A percentile compares a stretch with the other conserved stretches of the same genome.
phyloP scores from a whole-genome alignment of 2,888 invertebrate genomes.

The Chymomyza procnemis region DNA sequence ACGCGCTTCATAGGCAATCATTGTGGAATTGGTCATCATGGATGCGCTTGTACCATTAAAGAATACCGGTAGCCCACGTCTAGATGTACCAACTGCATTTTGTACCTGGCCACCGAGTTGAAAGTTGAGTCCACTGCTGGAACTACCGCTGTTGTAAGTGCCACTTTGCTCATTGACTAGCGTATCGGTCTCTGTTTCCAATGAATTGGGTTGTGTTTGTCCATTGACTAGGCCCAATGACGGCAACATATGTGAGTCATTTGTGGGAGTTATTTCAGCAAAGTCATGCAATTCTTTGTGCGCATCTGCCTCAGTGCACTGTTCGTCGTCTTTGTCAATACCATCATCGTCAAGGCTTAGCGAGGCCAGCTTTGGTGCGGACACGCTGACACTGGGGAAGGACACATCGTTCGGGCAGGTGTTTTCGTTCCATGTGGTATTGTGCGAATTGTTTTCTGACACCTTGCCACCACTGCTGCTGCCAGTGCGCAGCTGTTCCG shows the following conservation, averaged over 20 bases:
- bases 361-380: constrained; percentile 85
- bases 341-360: constrained; percentile 81
- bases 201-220: constrained; percentile 63
- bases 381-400: constrained; percentile 89
- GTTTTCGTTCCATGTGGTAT: constrained; percentile 88
- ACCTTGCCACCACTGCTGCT: constrained; percentile 14
- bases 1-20: constrained; percentile 88
- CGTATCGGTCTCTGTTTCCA: constrained; percentile 70
- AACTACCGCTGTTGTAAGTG: constrained; percentile 13
- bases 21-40: constrained; percentile 83
- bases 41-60: constrained; percentile 79
- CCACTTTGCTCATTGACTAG: constrained; percentile 49
- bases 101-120: constrained; percentile 76
- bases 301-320: constrained; percentile 49
- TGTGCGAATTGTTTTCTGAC: constrained; percentile 74
- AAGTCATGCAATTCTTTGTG: constrained; percentile 61
- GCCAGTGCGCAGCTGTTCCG: constrained; percentile 80
- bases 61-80: constrained; percentile 70
- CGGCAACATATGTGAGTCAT: constrained; percentile 59
- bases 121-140: constrained; percentile 61
- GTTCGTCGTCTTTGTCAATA: constrained; percentile 76
- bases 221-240: constrained; percentile 31
- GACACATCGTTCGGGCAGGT: constrained; percentile 88
- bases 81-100: constrained; percentile 49
- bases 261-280: constrained; percentile 74